Base-by-base conservation (phyloP, 2,888 invertebrate species). In the Marronus borbonicus region DNA sequence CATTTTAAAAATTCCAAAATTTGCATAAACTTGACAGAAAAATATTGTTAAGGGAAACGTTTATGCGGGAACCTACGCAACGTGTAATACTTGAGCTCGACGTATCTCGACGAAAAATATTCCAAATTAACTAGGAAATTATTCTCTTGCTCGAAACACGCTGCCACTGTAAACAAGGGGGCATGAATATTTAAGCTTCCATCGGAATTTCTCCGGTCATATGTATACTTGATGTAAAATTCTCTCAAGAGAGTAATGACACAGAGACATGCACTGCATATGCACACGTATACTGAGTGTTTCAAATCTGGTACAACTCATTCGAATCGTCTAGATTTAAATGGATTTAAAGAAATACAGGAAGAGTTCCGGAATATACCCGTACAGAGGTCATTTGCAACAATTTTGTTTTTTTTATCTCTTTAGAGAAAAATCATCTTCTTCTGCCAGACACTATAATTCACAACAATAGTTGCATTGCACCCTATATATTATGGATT, bases 51-150 rank as follows among this genome's bases (percentile, higher is more conserved):
- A 68, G 49, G 68, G 24, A 68, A 24, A 50, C 20, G 50, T 58
- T 58, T 36, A 36, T 10, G 36, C 12, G n/a, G 44, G 5, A 72
- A 28, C 28, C 55, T 20, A 50, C 39, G 36, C 65, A 20, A 4
- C 39, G 28, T 64, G n/a, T n/a, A 12, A 28, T 64, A 64, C 36
- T 64, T 36, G 64, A 64, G 14, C 28, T 31, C 36, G 28, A 0
- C 31, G 5, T 36, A 36, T 5, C 55, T 55, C 55, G 31, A 24
- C 36, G 55, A 70, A 55, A 55, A 70, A 55, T 31, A 70, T 70
- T 55, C 36, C 55, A 70, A 69, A 55, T 72, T 72, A 72, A 72
- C 17, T 36, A 60, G 20, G 20, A 60, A 72, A 72, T 72, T 72
- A 72, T 58, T 72, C 72, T 72, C 36, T 12, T 12, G n/a, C 60